These are phyloP conservation scores for Plusia festucae DNA, from an alignment of 2,888 invertebrate genomes.

Conservation along the genomic window DNA sequence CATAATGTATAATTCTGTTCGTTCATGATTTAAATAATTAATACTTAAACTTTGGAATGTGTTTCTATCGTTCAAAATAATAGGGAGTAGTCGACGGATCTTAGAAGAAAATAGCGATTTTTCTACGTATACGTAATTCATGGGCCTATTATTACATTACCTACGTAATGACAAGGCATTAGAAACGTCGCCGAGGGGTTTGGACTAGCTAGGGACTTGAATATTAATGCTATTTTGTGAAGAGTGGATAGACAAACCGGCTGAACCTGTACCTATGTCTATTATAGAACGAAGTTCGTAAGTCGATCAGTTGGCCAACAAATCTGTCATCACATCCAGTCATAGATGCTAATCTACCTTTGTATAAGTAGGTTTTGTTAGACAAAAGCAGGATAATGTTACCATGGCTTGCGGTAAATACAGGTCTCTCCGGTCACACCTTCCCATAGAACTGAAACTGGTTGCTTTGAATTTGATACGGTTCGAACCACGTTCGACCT, in stretches of 20 bases:
- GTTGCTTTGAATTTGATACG: not conserved
- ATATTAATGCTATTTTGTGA: conserved; percentile 29
- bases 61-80: not conserved
- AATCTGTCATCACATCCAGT: conserved; percentile 3
- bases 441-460: not conserved
- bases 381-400: not conserved
- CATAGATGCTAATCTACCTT: not conserved
- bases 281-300: conserved; percentile 8
- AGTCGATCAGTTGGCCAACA: not conserved
- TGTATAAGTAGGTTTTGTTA: not conserved
- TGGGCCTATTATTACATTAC: conserved; percentile 1
- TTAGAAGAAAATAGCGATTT: not conserved
- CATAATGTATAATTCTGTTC: conserved; percentile 7
- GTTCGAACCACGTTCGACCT: too few species aligned
- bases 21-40: conserved; percentile 9
- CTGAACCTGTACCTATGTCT: not conserved
- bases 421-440: not conserved
- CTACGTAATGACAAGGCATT: not conserved
- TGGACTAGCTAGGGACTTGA: conserved; percentile 14
- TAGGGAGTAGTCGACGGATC: not conserved
- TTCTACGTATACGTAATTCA: not conserved
- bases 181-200: conserved; percentile 14
- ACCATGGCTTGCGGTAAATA: not conserved
- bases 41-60: not conserved
- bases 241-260: not conserved